Base-by-base conservation (phyloP, 2,888 invertebrate genomes). In the Drosophila bunnanda region DNA sequence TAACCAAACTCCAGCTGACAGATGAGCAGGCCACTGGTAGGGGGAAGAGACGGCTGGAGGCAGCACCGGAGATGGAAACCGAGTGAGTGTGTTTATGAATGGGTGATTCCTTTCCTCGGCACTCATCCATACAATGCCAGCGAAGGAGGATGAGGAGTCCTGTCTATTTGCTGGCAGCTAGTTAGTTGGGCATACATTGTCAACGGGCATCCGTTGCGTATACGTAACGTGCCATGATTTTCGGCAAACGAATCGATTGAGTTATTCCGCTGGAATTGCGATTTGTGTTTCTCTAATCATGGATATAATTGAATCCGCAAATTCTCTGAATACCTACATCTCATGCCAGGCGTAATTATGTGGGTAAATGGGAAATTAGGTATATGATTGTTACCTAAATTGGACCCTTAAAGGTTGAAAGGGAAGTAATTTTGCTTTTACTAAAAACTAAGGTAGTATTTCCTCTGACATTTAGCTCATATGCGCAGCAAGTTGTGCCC, bases 1-100 rank as follows among this genome's bases (percentile, higher is more conserved):
- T 83, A 78, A 78, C 88, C 57, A 79, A 81, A 81, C 87, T 76
- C 72, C 68, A 76, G 58, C 70, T 56, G 78, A 80, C 86, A 74
- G 75, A 62, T 67, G 69, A 62, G 61, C 61, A 58, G 67, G 50
- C 39, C 67, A 43, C 59, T 61, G 60, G 66, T 13, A 22, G 34
- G n/a, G 39, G 44, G n/a, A 22, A 25, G 30, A n/a, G 39, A n/a
- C 8, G 36, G 7, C n/a, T 8, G 36, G 2, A n/a, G 28, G 17
- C 50, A 20, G 2, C 53, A 22, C 34, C 25, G 48, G 17, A 20
- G 43, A 32, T 20, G 57, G 57, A n/a, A 32, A 32, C 56, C 22
- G n/a, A 56, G 17, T 10, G 30, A 53, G 15, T 20, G 52, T 68
- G 75, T 58, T 72, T 62, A 64, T 64, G 67, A 67, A 67, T 67